Conservation (phyloP, 64 coral and sea anemone species). For the Pocillopora verrucosa region DNA sequence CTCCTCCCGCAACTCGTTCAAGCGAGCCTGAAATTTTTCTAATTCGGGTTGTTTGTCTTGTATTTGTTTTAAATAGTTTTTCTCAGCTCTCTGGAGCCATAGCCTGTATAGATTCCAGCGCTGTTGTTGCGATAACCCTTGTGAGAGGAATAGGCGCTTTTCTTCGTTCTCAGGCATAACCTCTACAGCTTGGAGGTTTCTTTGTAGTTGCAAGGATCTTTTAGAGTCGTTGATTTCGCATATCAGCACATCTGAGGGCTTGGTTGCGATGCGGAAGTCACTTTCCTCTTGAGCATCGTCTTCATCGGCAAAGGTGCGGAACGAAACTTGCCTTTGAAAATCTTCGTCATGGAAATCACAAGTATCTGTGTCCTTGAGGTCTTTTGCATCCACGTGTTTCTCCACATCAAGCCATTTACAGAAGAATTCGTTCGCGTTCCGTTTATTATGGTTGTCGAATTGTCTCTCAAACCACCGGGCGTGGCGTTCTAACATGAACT, state of each 20-base stretch:
- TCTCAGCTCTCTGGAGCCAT: slow-evolving; percentile 62
- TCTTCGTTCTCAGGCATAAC: slow-evolving; percentile 27
- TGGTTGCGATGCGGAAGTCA: not conserved
- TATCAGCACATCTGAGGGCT: slow-evolving; percentile 61
- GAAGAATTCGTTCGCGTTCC: not conserved
- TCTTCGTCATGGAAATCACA: not conserved
- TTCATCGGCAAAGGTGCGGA: slow-evolving; percentile 49
- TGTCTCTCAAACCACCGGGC: not conserved
- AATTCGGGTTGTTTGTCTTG: slow-evolving; percentile 32
- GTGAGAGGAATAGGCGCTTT: not conserved
- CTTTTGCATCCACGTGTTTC: not conserved
- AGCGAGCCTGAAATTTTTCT: not conserved
- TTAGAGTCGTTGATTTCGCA: slow-evolving; percentile 18
- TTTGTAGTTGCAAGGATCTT: not conserved
- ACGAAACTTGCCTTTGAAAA: slow-evolving; percentile 13
- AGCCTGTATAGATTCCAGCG: slow-evolving; percentile 68
- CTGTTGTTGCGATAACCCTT: not conserved
- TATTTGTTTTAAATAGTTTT: slow-evolving; percentile 8
- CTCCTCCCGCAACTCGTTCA: not conserved
- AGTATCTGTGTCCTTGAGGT: not conserved
- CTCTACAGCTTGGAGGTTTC: slow-evolving; percentile 1
- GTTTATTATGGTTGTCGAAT: not conserved
- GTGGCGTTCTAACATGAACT: not conserved
- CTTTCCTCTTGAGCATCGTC: slow-evolving; percentile 32
- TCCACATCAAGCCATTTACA: not conserved